Evolutionary conservation across 2,797 vertebrate species (phyloP).

Genomic region (Odontamblyopus lacepedii): DNA sequence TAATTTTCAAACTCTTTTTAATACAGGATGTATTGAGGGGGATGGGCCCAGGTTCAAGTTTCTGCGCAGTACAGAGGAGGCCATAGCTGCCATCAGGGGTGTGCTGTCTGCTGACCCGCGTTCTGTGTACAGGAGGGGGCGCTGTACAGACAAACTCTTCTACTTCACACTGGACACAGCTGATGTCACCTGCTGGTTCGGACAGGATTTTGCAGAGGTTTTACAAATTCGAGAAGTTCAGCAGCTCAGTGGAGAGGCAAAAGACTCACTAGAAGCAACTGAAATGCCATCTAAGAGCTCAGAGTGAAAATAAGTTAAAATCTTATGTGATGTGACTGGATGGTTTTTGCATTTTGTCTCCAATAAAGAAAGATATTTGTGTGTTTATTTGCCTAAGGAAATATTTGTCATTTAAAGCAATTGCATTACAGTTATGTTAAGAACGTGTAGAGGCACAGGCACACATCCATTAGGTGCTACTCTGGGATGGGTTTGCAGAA

Average conservation of each 20-base stretch:
- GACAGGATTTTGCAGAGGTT: slow-evolving; percentile 85
- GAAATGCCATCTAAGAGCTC: background rate
- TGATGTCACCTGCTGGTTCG: slow-evolving; percentile 90
- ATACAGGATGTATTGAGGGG: slow-evolving; percentile 40
- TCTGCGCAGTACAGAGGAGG: slow-evolving; percentile 80
- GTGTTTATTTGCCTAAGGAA: background rate
- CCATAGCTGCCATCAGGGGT: slow-evolving; percentile 74
- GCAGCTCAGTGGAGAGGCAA: slow-evolving; percentile 15
- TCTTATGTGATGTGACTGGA: too few species aligned
- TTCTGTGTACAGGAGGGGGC: slow-evolving; percentile 84
- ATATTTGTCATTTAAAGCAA: too few species aligned
- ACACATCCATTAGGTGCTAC: too few species aligned
- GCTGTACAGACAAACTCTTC: slow-evolving; percentile 86
- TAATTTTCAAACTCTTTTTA: background rate
- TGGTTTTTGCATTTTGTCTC: background rate
- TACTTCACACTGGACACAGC: slow-evolving; percentile 85
- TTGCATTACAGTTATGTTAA: too few species aligned
- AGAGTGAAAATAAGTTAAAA: background rate
- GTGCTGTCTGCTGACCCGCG: slow-evolving; percentile 87
- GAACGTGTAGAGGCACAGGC: too few species aligned
- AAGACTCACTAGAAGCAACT: background rate
- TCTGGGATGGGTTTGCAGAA: too few species aligned
- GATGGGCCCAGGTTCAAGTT: slow-evolving; percentile 76
- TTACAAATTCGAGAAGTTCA: slow-evolving; percentile 72
- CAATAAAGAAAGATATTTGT: background rate